phyloP scores from a whole-genome alignment of 2,797 vertebrate genomes.

The Carduelis carduelis region DNA sequence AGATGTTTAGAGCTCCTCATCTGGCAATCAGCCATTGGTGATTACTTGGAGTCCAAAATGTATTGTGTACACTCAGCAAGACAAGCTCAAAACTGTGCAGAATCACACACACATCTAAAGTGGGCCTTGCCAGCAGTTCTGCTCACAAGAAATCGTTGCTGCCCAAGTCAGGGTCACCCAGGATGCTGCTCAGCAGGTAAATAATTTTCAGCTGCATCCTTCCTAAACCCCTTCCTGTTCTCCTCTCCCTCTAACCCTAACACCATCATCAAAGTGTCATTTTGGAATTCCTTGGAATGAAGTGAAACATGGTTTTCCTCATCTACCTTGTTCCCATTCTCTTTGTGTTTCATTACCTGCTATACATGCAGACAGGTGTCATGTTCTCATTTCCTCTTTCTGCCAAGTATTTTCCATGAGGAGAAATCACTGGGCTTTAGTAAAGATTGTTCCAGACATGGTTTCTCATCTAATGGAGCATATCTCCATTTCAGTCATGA shows the following conservation, averaged over 20 bases:
- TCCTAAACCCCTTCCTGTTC: not conserved
- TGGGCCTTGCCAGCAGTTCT: not conserved
- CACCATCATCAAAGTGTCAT: not conserved
- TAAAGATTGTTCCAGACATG: not conserved
- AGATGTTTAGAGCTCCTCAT: not conserved
- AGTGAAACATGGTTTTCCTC: not conserved
- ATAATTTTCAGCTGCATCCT: not conserved
- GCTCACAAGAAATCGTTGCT: not conserved
- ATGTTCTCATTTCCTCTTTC: not conserved
- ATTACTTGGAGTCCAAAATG: not conserved
- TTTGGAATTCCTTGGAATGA: not conserved
- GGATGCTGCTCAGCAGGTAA: not conserved
- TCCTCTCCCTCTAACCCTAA: not conserved
- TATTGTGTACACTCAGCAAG: not conserved
- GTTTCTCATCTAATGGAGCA: not conserved
- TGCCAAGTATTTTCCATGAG: not conserved
- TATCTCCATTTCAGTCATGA: not conserved
- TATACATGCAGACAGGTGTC: accelerated
- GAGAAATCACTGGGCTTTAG: not conserved
- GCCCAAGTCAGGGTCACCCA: not conserved
- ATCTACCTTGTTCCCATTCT: not conserved
- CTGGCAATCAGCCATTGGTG: not conserved
- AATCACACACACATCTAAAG: not conserved
- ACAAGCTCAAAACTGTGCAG: not conserved
- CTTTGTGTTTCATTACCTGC: not conserved